A percentile compares a stretch with the other conserved stretches of the same genome.
These are phyloP conservation scores for Xenus cinereus DNA, from an alignment of 2,113 vertebrate species.

Conservation along the genomic window DNA sequence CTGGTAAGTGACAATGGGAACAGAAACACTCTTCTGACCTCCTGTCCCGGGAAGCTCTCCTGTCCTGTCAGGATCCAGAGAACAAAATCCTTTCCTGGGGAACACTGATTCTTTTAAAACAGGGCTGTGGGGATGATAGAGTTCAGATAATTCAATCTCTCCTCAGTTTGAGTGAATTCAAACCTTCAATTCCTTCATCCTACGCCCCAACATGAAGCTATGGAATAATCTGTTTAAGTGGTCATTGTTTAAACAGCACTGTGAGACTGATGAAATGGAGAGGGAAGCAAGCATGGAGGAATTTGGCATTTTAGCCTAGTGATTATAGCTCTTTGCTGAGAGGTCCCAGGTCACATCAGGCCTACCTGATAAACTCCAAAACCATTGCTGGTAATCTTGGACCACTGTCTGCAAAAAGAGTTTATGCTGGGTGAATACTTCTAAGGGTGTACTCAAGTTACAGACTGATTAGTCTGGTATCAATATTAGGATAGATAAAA, in stretches of 20 bases:
- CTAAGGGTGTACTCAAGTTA: not conserved
- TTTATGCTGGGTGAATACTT: not conserved
- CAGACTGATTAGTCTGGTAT: not conserved
- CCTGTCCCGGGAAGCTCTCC: not conserved
- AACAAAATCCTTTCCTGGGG: not conserved
- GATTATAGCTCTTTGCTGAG: not conserved
- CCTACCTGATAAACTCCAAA: not conserved
- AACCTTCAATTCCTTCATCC: not conserved
- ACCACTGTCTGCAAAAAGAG: not conserved
- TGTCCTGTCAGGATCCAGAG: not conserved
- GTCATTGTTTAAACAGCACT: not conserved
- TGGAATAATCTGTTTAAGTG: not conserved
- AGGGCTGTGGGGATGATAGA: not conserved
- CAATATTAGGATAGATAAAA: not conserved
- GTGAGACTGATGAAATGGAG: not conserved
- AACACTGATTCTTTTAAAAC: not conserved
- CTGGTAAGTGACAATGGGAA: not conserved
- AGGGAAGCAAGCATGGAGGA: not conserved
- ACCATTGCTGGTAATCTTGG: not conserved
- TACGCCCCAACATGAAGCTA: not conserved
- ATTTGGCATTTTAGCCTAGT: not conserved
- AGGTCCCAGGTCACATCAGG: not conserved
- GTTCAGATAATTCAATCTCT: not conserved
- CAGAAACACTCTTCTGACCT: not conserved
- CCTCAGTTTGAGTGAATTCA: not conserved